Base-by-base conservation (phyloP, 2,113 vertebrate species). In the Lepisosteus oculatus region DNA sequence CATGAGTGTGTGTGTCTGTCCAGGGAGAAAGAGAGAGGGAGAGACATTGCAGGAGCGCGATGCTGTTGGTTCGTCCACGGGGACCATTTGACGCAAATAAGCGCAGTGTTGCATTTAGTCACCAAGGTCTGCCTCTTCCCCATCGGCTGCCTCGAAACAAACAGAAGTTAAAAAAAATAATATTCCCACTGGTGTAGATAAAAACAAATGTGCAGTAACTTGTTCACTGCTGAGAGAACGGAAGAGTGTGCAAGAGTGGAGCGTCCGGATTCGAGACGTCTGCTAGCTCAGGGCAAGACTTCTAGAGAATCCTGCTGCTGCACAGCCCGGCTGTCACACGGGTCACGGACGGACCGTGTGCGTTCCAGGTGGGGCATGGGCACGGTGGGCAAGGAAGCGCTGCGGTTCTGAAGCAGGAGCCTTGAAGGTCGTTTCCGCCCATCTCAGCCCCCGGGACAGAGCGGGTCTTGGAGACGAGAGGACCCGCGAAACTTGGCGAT, bases 331-430 rank as follows among this genome's bases (percentile, higher is more conserved):
- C 78, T 51, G 65, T 71, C 47, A 68, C 14, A 82, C 78, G 87
- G 80, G 85, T 85, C 88, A 84, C 14, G 72, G 61, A 74, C 72
- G 71, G 70, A 82, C 72, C 61, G 68, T 73, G 78, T 74, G 68
- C n/a, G 62, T 55, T 55, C 70, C 64, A 70, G 71, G 57, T 62
- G 75, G n/a, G 3, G 69, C 14, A 45, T 41, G 17, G 61, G 59
- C 47, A 72, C 69, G 63, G 64, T 62, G 68, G 13, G 8, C 47
- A 62, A 77, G 70, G 54, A 81, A 83, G 75, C 4, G 47, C 47
- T 51, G 15, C 8, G 47, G 4, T 51, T 51, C 47, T 51, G 8
- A 51, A 51, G 47, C 5, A 9, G 3, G 2, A 61, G 59, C 13
- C 59, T 61, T 61, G 1, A 61, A 78, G 75, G 43, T 69, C 55